Base-by-base conservation (phyloP, 1,140 invertebrate genomes). In the Hetaerina americana region DNA sequence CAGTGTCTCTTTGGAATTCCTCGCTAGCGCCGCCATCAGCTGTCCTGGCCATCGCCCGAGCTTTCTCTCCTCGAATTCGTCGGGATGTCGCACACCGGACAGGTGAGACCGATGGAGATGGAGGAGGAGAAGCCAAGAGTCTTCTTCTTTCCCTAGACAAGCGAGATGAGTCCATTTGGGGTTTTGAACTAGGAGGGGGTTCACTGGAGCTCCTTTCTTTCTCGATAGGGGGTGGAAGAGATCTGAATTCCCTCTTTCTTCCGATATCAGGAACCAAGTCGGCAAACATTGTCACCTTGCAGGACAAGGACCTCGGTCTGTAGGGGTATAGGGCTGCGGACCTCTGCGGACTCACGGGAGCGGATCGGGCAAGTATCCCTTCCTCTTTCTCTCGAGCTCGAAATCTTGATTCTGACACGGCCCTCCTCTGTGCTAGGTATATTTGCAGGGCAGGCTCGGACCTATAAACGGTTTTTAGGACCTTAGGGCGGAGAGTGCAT, bases 141-240 rank as follows among this genome's bases (percentile, higher is more conserved):
- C 31, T 6, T 18, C 18, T 40, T 18, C 18, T 40, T 18, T 40
- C 31, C 18, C 31, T 40, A 8, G 31, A 40, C 18, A 8, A 18
- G 18, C 31, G 31, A 18, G 6, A 6, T 12, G 15, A 18, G 31
- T 40, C 31, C 18, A 1, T n/a, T 3, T 12, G 10, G 15, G 40
- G 18, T 57, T 57, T 57, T 12, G 40, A 40, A 40, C 31, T 81
- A 24, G 79, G 71, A 0, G 82, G 82, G 25, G 83, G 83, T 67
- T 84, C 83, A 73, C 83, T 84, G 0, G 78, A 77, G 72, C 83
- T 84, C 57, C 83, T 78, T 26, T 80, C 80, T 70, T 82, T 82
- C 1, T n/a, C 74, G n/a, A n/a, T n/a, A 73, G 0, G 72, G 72
- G 5, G 73, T 74, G 0, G 76, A 12, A 5, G 15, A 12, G 77